Evolutionary conservation across 2,797 vertebrate species (phyloP), one percentile per base, ranked within the genome.

Genomic region (Mus spretus): DNA sequence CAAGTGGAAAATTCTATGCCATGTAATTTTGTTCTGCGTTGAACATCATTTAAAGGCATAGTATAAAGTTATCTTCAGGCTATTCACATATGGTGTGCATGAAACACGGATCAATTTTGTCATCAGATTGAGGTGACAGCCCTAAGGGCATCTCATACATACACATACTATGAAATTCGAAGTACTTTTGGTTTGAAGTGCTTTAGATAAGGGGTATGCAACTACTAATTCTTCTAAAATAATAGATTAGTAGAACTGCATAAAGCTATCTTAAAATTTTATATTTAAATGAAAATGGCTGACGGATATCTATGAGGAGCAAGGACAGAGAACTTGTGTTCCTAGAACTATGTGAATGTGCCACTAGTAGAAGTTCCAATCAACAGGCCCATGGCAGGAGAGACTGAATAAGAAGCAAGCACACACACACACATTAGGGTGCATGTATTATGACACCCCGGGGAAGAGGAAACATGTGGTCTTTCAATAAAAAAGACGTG

Each of bases 251-350:
- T 72, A 77, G 57, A 85, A 92, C 59, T 90, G 15, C 72, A 53
- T 72, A 92, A 81, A 22, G 13, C 19, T 3, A 77, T 63, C 65
- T 6, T 40, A 81, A 44, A 65, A 31, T 53, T 89, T 53, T 91
- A 81, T 89, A 90, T 85, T 47, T 70, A 85, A 95, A 87, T 75
- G 4, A 34, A 57, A 88, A 92, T 67, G 31, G 8, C n/a, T 86
- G 85, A 86, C 89, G 83, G 83, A 37, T 82, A 34, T 40, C 65
- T 63, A 31, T 88, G 72, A 75, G 50, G 44, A 82, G 22, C 31
- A 81, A 90, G 28, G 12, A 28, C 31, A 40, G 65, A 77, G 67
- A 31, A 44, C n/a, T 89, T 40, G 17, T 26, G 81, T 53, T n/a
- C 26, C 0, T 59, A 40, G 31, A 88, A 70, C 9, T 57, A 74